phyloP scores from a whole-genome alignment of 2,888 invertebrate species.

The Stegana nigrithorax region DNA sequence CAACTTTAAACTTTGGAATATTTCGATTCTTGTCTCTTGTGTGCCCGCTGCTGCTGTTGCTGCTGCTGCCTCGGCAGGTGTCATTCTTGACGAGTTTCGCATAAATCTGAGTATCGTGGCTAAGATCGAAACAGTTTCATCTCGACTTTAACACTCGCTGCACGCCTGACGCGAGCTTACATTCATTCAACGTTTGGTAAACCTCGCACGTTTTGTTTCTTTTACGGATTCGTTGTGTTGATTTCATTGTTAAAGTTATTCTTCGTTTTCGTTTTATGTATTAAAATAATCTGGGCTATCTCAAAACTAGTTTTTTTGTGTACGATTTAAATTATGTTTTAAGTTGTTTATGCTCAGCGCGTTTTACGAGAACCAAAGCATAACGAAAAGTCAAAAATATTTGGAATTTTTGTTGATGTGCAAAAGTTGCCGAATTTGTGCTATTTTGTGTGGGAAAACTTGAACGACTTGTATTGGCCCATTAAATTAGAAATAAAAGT shows the following conservation, averaged over 20 bases:
- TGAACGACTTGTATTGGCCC: too few relatives aligned
- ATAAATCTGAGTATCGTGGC: constrained; percentile 48
- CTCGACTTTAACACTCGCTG: constrained; percentile 45
- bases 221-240: constrained; percentile 3
- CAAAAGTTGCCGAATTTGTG: not conserved
- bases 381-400: not conserved
- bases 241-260: constrained; percentile 13
- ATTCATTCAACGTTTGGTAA: not conserved
- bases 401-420: not conserved
- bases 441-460: not conserved
- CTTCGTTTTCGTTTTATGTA: constrained; percentile 1
- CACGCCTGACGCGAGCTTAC: constrained; percentile 29
- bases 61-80: too few relatives aligned
- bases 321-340: constrained; percentile 6
- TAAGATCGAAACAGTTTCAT: constrained; percentile 53
- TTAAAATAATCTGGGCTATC: constrained; percentile 4
- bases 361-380: not conserved
- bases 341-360: not conserved
- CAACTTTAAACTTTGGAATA: constrained; percentile 5
- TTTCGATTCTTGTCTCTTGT: not conserved
- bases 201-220: not conserved
- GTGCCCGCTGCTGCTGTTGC: too few relatives aligned
- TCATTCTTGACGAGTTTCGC: too few relatives aligned
- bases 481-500: too few relatives aligned
- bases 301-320: constrained; percentile 21